A percentile compares a stretch with the other conserved stretches of the same genome.
phyloP scores from a whole-genome alignment of 2,888 invertebrate genomes.

The Pocota personata region DNA sequence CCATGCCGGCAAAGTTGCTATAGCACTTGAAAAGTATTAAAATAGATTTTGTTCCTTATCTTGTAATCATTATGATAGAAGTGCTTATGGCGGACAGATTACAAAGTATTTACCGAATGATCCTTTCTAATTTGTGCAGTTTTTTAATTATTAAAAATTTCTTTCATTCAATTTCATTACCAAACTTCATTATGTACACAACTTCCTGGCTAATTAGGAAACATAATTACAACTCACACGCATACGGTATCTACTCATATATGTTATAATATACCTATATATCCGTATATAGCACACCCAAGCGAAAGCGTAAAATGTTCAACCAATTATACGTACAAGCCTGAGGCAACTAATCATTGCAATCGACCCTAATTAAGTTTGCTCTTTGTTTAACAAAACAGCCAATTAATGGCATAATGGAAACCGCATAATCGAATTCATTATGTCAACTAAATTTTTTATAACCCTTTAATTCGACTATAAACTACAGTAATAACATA shows the following conservation, averaged over 20 bases:
- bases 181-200: not conserved
- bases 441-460: conserved; percentile 70
- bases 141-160: not conserved
- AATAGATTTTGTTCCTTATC: no score
- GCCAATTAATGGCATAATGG: conserved; percentile 71
- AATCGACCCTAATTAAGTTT: conserved; percentile 71
- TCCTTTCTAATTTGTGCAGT: not conserved
- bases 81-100: no score
- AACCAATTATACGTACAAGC: conserved; percentile 54
- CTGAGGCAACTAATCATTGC: conserved; percentile 67
- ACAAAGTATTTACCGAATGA: not conserved
- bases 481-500: conserved; percentile 30
- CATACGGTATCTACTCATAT: not conserved
- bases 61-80: no score
- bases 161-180: not conserved
- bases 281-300: not conserved
- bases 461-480: conserved; percentile 42
- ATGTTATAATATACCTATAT: not conserved
- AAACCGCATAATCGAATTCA: conserved; percentile 73
- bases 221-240: not conserved
- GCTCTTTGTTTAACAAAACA: conserved; percentile 71
- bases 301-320: conserved; percentile 9
- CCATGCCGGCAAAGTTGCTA: no score
- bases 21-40: no score
- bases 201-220: conserved; percentile 23